Evolutionary conservation across 2,888 invertebrate genomes (phyloP).

Genomic region (Lamellibrachia satsuma): DNA sequence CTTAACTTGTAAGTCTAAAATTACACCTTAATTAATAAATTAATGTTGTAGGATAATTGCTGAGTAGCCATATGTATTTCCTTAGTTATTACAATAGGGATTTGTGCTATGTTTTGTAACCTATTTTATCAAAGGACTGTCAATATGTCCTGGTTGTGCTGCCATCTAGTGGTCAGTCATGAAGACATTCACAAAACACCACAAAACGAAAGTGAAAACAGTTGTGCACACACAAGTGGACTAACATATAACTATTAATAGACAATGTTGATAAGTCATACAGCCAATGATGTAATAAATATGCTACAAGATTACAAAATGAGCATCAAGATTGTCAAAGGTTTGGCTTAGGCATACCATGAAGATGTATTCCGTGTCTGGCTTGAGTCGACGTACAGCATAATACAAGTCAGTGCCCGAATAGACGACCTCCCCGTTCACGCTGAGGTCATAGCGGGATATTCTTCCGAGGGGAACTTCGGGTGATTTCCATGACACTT

Average conservation of each 20-base stretch:
- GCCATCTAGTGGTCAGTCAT: too few relatives aligned
- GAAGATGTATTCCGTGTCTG: conserved; percentile 65
- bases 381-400: conserved; percentile 54
- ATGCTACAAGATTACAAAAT: not conserved
- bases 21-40: too few relatives aligned
- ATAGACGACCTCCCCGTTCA: conserved; percentile 61
- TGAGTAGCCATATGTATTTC: too few relatives aligned
- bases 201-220: not conserved
- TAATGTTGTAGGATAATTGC: too few relatives aligned
- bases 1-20: too few relatives aligned
- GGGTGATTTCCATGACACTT: conserved; percentile 62
- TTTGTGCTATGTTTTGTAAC: too few relatives aligned
- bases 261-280: not conserved
- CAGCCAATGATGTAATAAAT: not conserved
- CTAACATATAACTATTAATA: not conserved
- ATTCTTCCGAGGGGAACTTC: conserved; percentile 62
- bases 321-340: not conserved
- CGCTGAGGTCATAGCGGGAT: conserved; percentile 61
- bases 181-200: too few relatives aligned
- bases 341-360: conserved; percentile 42
- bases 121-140: too few relatives aligned
- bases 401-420: conserved; percentile 61
- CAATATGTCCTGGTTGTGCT: too few relatives aligned
- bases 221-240: not conserved
- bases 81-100: too few relatives aligned